Conservation (phyloP, 2,113 vertebrate genomes). For the Donacobius atricapilla region DNA sequence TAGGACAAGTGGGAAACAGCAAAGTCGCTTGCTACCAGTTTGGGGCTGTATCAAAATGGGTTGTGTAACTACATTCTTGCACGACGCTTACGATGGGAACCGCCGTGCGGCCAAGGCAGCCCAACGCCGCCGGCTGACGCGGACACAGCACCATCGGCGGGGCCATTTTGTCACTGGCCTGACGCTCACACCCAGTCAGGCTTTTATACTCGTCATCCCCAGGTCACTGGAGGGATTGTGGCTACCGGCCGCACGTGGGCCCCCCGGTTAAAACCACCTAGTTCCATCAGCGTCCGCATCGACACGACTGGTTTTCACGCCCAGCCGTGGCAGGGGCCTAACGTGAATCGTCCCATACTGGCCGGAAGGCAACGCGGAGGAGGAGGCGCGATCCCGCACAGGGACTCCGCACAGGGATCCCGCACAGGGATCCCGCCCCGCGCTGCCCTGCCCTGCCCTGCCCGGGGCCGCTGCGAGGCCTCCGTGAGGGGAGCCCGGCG, state of each 20-base stretch:
- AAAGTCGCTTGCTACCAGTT: not conserved
- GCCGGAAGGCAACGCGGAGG: not conserved
- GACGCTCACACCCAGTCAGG: not conserved
- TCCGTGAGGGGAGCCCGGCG: fast-evolving
- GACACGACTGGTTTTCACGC: fast-evolving
- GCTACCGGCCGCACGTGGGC: not conserved
- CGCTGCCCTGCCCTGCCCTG: no score
- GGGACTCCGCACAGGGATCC: fast-evolving
- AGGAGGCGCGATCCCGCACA: fast-evolving
- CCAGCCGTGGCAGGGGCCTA: fast-evolving
- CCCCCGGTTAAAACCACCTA: fast-evolving
- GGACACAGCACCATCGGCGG: fast-evolving
- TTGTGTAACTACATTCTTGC: fast-evolving
- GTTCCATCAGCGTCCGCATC: fast-evolving
- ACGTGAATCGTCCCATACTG: not conserved
- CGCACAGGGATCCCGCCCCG: fast-evolving
- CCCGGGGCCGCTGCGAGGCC: no score
- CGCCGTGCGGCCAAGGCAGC: fast-evolving
- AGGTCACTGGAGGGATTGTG: no score
- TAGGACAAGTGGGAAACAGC: not conserved
- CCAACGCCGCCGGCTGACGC: not conserved
- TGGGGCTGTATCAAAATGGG: not conserved
- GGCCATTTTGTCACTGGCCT: not conserved
- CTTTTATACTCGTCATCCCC: fast-evolving
- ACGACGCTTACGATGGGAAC: fast-evolving